Evolutionary conservation across 1,140 invertebrate species (phyloP).

Genomic region (Acyrthosiphon pisum): DNA sequence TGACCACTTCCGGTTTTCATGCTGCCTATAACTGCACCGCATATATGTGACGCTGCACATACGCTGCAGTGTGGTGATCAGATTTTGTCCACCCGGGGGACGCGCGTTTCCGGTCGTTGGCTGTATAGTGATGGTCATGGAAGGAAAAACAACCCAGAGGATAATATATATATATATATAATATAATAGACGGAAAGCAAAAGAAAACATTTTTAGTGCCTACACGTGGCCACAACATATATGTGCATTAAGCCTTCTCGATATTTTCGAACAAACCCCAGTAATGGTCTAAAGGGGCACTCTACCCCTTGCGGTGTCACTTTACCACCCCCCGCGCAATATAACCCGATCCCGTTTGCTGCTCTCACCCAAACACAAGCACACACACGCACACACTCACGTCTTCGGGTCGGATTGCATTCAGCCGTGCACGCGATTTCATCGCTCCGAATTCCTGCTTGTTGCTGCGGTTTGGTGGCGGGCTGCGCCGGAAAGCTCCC

Average conservation of each 20-base stretch:
- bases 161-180: neutral
- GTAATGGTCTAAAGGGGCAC: slow-evolving; percentile 55
- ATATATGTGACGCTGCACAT: neutral
- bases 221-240: slow-evolving; percentile 40
- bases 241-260: slow-evolving; percentile 31
- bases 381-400: neutral
- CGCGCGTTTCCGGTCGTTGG: slow-evolving; percentile 21
- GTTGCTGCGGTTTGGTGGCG: slow-evolving; percentile 24
- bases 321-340: slow-evolving; percentile 15
- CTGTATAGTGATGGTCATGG: neutral
- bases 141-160: neutral
- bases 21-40: neutral
- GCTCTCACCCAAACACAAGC: neutral
- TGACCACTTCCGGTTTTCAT: neutral
- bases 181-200: neutral
- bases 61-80: neutral
- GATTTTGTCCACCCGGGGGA: slow-evolving; percentile 28
- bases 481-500: neutral
- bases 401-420: slow-evolving; percentile 39
- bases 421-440: slow-evolving; percentile 12
- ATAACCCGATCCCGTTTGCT: slow-evolving; percentile 46
- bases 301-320: slow-evolving; percentile 55
- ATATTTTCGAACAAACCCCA: slow-evolving; percentile 44
- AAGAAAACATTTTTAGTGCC: slow-evolving; percentile 54
- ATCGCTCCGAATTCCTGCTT: neutral